Evolutionary conservation across 2,888 invertebrate species (phyloP), one percentile per base, ranked within the genome.

Genomic region (Parnassius glacialis): DNA sequence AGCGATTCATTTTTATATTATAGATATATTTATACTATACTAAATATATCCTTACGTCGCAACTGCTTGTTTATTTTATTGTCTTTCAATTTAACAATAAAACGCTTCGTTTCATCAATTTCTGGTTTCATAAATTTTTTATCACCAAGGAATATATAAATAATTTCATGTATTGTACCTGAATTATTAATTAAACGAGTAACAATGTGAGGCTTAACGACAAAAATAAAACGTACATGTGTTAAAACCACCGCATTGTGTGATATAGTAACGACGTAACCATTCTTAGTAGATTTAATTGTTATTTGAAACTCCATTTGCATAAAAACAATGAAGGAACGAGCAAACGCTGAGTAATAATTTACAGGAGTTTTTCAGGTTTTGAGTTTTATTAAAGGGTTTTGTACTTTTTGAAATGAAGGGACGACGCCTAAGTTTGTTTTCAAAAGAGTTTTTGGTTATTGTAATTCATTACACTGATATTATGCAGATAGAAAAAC

Each of bases 291-390:
- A 45, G 16, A 52, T 47, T 51, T 64, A 64, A 67, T 75, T 75
- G 69, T 76, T 71, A 70, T 73, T 71, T 70, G 62, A 65, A 59
- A 62, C 65, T 62, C 52, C 64, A 79, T 80, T 79, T 74, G 67
- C 76, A 77, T 79, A 68, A 74, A 74, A 75, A 80, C 74, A 78
- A 79, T 72, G 68, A 68, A 63, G 70, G 67, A 68, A 65, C 61
- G 62, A 67, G 62, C 64, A 67, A 64, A 69, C 69, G 65, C 67
- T 68, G 69, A 69, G 69, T 77, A 74, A 69, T 69, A 67, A 71
- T 70, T 67, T 72, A 65, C 61, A 54, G n/a, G 41, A 58, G 61
- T 64, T 61, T 73, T 65, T 64, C 64, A 59, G 61, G 53, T 57
- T 54, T 53, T 50, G 61, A 55, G 64, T 63, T 54, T 63, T 56